A percentile compares a stretch with the other conserved stretches of the same genome.
These are phyloP conservation scores for Henricia sp. DNA, from an alignment of 53 echinoderm and acorn worm species.

Conservation along the genomic window DNA sequence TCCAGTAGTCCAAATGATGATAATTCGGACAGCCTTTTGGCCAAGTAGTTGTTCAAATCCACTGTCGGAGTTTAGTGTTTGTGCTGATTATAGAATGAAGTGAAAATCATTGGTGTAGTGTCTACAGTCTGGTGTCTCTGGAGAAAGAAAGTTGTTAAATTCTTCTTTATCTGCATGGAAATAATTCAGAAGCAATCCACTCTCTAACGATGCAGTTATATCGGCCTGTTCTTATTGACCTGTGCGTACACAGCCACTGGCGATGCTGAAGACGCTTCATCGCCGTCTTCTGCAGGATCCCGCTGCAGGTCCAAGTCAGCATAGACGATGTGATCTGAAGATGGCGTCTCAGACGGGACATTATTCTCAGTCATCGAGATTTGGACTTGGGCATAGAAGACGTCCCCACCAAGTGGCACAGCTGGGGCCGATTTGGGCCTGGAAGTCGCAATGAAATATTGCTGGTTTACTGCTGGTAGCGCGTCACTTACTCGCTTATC, in stretches of 20 bases:
- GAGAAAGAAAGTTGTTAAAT: too few species aligned
- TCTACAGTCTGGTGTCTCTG: too few species aligned
- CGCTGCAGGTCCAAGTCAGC: conserved; percentile 15
- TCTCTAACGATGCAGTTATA: too few species aligned
- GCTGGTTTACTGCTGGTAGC: not conserved
- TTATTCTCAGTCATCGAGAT: not conserved
- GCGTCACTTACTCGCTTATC: conserved; percentile 16
- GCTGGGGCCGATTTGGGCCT: not conserved
- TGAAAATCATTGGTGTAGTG: too few species aligned
- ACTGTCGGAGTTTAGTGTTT: too few species aligned
- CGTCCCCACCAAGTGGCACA: not conserved
- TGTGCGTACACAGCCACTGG: not conserved
- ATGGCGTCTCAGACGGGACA: not conserved
- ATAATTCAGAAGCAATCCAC: too few species aligned
- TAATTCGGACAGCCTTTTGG: too few species aligned
- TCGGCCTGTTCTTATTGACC: conserved; percentile 1
- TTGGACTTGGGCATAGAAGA: not conserved
- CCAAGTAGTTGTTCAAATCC: too few species aligned
- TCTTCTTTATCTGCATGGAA: too few species aligned
- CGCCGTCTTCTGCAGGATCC: not conserved
- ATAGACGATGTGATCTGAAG: conserved; percentile 8
- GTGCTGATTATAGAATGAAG: too few species aligned
- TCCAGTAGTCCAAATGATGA: too few species aligned
- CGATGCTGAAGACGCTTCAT: too few species aligned
- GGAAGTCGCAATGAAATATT: not conserved